Evolutionary conservation across 2,797 vertebrate species (phyloP), one percentile per base, ranked within the genome.

Genomic region (Neolamprologus multifasciatus): DNA sequence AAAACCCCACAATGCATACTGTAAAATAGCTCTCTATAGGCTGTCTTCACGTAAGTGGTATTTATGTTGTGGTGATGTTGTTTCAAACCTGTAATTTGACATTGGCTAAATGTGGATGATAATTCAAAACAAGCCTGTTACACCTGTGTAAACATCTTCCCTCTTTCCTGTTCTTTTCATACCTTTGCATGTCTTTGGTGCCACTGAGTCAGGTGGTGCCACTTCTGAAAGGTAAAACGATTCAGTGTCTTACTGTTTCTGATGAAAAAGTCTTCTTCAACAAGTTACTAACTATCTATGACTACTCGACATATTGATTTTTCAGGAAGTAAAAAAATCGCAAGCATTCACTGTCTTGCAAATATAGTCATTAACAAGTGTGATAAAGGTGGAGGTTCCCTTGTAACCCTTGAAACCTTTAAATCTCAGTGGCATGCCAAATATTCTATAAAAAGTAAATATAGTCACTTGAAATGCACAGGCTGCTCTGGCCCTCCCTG

Each of bases 161-260:
- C 10, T 31, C 26, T 50, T 31, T 1, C 43, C 23, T 16, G 3
- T 48, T 50, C 43, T 13, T 48, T 48, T 76, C 16, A 48, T 31
- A 13, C 26, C 17, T 50, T 48, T 45, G 14, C 21, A 26, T 29
- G 45, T 38, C 43, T 80, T 9, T 10, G 43, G 38, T 51, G 4
- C 4, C 51, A 80, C 38, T 4, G 57, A 59, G 74, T 84, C 77
- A 78, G 84, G 74, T 36, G 67, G 29, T 31, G 55, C n/a, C 71
- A 80, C 33, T 67, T 81, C 29, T 2, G 80, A 86, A 88, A 81
- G 80, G 16, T 48, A 78, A 81, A 55, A 83, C 64, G 59, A 87
- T 87, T 67, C n/a, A 54, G 51, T 89, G 74, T 84, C 74, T 79
- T 33, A 26, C 77, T 67, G 67, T 81, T 85, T 80, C 7, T 59